Conservation (phyloP, 2,797 vertebrate species). For the Notamacropus eugenii region DNA sequence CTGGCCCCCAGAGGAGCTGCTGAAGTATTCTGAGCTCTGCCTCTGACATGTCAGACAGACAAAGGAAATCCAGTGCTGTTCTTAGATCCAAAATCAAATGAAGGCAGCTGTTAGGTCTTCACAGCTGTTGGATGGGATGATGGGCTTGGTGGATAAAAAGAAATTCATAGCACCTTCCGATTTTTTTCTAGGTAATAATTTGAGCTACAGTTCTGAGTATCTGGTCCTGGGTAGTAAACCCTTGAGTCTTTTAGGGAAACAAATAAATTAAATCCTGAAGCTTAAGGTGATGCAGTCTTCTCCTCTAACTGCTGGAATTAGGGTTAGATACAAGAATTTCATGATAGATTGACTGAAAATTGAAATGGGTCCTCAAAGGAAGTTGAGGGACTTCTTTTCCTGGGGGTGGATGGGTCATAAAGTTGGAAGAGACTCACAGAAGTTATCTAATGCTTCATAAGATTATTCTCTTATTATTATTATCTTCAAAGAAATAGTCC, state of each 20-base stretch:
- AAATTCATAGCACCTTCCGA: not conserved
- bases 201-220: not conserved
- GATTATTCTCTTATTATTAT: not conserved
- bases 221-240: not conserved
- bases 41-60: not conserved
- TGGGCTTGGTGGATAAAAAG: not conserved
- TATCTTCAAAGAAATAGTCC: not conserved
- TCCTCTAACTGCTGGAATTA: not conserved
- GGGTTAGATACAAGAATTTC: not conserved
- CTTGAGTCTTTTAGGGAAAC: not conserved
- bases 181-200: not conserved
- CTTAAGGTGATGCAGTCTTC: not conserved
- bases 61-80: not conserved
- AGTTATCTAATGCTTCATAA: not conserved
- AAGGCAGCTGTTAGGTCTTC: not conserved
- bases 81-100: not conserved
- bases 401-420: not conserved
- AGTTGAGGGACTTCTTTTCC: not conserved
- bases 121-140: not conserved
- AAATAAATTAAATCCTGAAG: not conserved
- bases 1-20: not conserved
- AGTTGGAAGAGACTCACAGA: not conserved
- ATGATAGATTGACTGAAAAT: not conserved
- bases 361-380: not conserved
- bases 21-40: not conserved